phyloP scores from a whole-genome alignment of 1,140 invertebrate species.

The Cydia splendana region DNA sequence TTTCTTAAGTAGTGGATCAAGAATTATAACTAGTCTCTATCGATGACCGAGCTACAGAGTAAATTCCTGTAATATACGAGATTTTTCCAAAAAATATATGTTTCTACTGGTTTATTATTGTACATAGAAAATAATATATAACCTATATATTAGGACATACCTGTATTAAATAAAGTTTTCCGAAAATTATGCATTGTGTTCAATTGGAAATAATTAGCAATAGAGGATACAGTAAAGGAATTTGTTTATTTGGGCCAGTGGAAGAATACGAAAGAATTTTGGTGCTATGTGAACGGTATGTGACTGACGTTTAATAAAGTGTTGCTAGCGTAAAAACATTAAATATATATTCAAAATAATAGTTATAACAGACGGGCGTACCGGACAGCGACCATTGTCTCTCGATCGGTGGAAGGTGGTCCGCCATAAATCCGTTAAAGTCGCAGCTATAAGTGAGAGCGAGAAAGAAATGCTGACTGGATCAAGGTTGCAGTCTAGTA shows the following conservation, averaged over 20 bases:
- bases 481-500: no score
- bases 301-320: not conserved
- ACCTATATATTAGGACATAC: conserved; percentile 1
- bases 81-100: not conserved
- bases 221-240: not conserved
- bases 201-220: not conserved
- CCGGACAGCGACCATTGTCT: no score
- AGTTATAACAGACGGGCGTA: no score
- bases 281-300: conserved; percentile 3
- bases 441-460: no score
- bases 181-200: conserved; percentile 26
- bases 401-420: no score
- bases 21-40: not conserved
- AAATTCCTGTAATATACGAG: not conserved
- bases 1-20: not conserved
- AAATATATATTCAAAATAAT: not conserved
- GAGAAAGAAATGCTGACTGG: no score
- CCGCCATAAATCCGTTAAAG: no score
- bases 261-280: conserved; percentile 28
- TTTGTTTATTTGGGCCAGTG: conserved; percentile 19
- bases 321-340: not conserved
- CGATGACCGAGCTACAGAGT: not conserved
- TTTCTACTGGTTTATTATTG: not conserved
- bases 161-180: conserved; percentile 15
- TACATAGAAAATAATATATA: not conserved